Conservation (phyloP, 2,113 vertebrate species). For the Chrysochloris asiatica region DNA sequence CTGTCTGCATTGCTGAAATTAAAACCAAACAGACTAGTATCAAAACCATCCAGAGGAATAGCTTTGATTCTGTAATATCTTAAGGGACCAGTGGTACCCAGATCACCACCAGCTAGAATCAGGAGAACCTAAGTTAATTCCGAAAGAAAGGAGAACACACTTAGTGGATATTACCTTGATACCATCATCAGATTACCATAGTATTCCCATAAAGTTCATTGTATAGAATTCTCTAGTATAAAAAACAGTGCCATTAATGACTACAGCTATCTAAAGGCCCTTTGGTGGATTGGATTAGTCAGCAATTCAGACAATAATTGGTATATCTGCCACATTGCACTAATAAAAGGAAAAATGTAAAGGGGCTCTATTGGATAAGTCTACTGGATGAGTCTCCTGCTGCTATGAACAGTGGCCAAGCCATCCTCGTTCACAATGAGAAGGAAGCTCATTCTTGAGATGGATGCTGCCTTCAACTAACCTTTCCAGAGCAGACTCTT, state of each 20-base stretch:
- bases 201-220: not conserved
- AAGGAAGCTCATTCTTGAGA: constrained; percentile 1
- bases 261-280: not conserved
- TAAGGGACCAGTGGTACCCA: constrained; percentile 21
- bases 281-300: constrained; percentile 8
- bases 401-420: not conserved
- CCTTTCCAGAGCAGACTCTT: constrained; percentile 68
- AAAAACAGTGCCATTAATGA: not conserved
- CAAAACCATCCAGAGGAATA: constrained; percentile 34
- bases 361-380: not conserved
- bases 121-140: constrained; percentile 15
- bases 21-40: constrained; percentile 56
- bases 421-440: not conserved
- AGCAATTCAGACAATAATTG: not conserved
- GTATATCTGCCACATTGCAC: not conserved
- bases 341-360: not conserved
- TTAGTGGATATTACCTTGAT: not conserved
- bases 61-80: not conserved
- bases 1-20: not conserved
- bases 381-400: not conserved
- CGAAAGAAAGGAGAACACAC: constrained; percentile 35
- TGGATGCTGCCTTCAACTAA: not conserved
- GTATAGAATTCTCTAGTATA: not conserved
- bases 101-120: constrained; percentile 60
- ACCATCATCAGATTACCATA: not conserved